phyloP scores from a whole-genome alignment of 2,888 invertebrate genomes.

The Mylabris sibirica region DNA sequence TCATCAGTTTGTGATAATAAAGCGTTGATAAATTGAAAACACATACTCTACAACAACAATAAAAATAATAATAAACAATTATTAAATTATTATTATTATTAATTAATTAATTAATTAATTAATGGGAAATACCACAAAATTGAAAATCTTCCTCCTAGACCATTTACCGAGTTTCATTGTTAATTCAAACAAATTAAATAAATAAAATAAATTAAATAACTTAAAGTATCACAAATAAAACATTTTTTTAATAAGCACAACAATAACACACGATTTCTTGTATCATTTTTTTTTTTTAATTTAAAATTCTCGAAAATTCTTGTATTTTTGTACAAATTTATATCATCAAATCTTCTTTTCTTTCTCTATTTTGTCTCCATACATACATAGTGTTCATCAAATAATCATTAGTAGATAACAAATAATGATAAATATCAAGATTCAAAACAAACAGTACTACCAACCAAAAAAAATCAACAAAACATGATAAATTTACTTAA shows the following conservation, averaged over 20 bases:
- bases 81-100: too few species aligned
- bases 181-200: constrained; percentile 15
- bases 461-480: too few species aligned
- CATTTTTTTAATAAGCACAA: too few species aligned
- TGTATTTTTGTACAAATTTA: too few species aligned
- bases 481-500: too few species aligned
- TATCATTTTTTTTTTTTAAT: too few species aligned
- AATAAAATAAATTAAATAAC: not conserved
- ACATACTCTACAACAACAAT: constrained; percentile 70
- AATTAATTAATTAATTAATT: constrained; percentile 20
- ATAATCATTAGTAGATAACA: not conserved
- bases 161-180: constrained; percentile 39
- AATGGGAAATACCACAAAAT: constrained; percentile 41
- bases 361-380: too few species aligned
- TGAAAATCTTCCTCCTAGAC: constrained; percentile 45
- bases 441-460: not conserved
- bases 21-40: constrained; percentile 94
- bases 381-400: too few species aligned
- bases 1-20: constrained; percentile 88
- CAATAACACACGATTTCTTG: too few species aligned
- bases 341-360: too few species aligned
- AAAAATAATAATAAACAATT: constrained; percentile 13
- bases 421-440: not conserved
- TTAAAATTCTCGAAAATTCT: too few species aligned
- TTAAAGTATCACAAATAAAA: not conserved